Conservation (phyloP, 2,888 invertebrate genomes). For the Chydorus sphaericus region DNA sequence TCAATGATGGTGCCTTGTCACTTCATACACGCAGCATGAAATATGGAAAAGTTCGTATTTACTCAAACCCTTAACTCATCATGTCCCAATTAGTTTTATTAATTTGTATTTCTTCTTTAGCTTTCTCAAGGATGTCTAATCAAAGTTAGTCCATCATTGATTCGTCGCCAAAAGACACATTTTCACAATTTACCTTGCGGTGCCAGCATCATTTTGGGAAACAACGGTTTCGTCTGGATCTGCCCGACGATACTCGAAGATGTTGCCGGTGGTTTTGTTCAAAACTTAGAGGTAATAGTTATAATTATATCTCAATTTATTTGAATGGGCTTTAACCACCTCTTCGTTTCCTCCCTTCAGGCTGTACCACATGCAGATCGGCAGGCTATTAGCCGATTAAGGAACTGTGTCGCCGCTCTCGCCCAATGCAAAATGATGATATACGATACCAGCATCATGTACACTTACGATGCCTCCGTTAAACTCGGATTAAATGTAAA, state of each 20-base stretch:
- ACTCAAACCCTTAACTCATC: neutral
- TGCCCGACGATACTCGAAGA: constrained; percentile 49
- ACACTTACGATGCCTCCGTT: constrained; percentile 76
- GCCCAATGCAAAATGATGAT: constrained; percentile 77
- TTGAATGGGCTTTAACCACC: no score
- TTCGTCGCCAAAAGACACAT: constrained; percentile 86
- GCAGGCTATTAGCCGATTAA: constrained; percentile 71
- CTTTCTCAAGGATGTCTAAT: constrained; percentile 75
- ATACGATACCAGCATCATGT: constrained; percentile 79
- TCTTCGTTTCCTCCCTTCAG: constrained; percentile 1
- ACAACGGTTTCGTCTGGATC: constrained; percentile 94
- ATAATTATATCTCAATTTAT: constrained; percentile 6
- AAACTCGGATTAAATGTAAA: constrained; percentile 51
- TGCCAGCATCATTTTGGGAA: constrained; percentile 81
- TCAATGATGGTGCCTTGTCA: constrained; percentile 78
- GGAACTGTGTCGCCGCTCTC: constrained; percentile 77
- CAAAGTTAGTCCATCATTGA: constrained; percentile 78
- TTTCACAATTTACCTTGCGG: constrained; percentile 88
- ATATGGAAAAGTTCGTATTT: constrained; percentile 62
- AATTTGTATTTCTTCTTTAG: constrained; percentile 30
- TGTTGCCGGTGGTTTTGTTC: constrained; percentile 57
- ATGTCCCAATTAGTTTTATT: neutral
- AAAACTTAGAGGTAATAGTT: constrained; percentile 45
- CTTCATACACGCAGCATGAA: constrained; percentile 90
- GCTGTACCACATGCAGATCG: constrained; percentile 49